Base-by-base conservation (phyloP, 2,888 invertebrate species). In the Drosophila multiciliata region DNA sequence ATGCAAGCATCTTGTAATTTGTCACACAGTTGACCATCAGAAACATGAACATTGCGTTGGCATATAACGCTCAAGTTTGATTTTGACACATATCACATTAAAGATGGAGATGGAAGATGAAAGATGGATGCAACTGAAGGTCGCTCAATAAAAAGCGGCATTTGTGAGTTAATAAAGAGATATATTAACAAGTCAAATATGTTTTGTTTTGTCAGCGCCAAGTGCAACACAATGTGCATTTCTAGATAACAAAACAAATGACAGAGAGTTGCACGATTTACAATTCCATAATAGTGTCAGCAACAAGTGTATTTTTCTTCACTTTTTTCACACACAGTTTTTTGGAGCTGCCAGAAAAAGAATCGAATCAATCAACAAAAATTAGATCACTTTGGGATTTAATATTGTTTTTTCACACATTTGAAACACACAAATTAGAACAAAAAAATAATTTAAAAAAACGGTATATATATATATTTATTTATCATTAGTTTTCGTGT, bases 301-400 rank as follows among this genome's bases (percentile, higher is more conserved):
- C 33, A 48, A 48, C 36, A 40, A 33, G 26, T 60, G 38, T 26
- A 15, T 23, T 45, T 45, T 45, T 1, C 9, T n/a, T 40, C 9
- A 5, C 8, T 32, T 42, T 42, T 15, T 17, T 42, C 20, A 6
- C n/a, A 55, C 55, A 42, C 40, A 3, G 1, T 32, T 52, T 42
- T 73, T 52, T 29, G 3, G 35, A 1, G n/a, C 60, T 57, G 49
- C 38, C 40, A 49, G 4, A 53, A 71, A 84, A 69, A 70, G 50
- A 80, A 71, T 57, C 61, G 60, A 66, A 83, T 87, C 84, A 69
- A 72, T 81, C 65, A 66, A 68, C 20, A 32, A 67, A 60, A 76
- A 65, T 49, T 66, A 55, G 68, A 62, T 52, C 81, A 71, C 58
- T 62, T 36, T 73, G 64, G 62, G 63, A 49, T 45, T 54, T 64